Percentiles rank a stretch among this genome's conserved stretches.
Conservation (phyloP, 2,113 vertebrate species). For the Podilymbus podiceps region DNA sequence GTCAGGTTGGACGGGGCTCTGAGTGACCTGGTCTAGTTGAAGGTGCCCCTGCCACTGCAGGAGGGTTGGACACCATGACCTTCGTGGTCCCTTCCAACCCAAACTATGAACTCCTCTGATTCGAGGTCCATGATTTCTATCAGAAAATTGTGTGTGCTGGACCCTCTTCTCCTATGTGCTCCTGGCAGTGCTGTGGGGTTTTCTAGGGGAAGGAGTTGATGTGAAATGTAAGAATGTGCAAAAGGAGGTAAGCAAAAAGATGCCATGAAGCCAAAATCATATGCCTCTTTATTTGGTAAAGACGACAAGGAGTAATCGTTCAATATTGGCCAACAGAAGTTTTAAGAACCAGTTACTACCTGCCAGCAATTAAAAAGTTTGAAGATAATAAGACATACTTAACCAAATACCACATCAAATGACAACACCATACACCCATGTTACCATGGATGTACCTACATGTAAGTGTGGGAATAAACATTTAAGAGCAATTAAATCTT, state of each 20-base stretch:
- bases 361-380: constrained; percentile 34
- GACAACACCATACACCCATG: not conserved
- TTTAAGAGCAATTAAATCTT: constrained; percentile 26
- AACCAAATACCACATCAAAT: not conserved
- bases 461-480: not conserved
- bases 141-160: not conserved
- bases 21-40: no score
- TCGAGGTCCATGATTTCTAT: not conserved
- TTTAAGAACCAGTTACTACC: constrained; percentile 17
- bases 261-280: not conserved
- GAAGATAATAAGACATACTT: not conserved
- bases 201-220: not conserved
- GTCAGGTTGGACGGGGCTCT: no score
- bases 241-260: not conserved
- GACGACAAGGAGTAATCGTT: not conserved
- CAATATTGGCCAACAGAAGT: not conserved
- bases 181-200: not conserved
- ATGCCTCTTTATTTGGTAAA: not conserved
- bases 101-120: not conserved
- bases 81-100: no score
- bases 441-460: not conserved
- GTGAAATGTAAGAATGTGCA: not conserved
- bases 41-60: no score
- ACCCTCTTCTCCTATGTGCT: not conserved
- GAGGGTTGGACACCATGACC: no score